Percentiles rank a stretch among this genome's conserved stretches.
Evolutionary conservation across 2,797 vertebrate species (phyloP).

Genomic region (Myotis myotis): DNA sequence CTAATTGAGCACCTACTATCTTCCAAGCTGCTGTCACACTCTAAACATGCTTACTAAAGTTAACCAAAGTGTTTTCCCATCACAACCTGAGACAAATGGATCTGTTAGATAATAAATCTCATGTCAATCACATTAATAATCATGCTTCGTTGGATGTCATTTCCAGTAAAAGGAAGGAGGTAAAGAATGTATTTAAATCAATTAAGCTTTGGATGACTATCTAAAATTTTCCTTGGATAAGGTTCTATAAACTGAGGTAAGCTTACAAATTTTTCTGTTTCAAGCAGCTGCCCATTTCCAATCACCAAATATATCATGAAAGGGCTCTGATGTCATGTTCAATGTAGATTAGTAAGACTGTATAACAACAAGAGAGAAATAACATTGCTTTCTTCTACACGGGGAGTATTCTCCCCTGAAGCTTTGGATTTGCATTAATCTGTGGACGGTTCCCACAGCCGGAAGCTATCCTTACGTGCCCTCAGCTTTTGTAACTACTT

Average conservation of each 20-base stretch:
- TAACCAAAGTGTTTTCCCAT: conserved; percentile 36
- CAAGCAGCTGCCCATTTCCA: neutral
- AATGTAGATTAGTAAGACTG: neutral
- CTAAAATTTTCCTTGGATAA: neutral
- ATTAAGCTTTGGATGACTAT: conserved; percentile 38
- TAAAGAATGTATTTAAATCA: conserved; percentile 30
- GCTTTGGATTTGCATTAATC: conserved; percentile 9
- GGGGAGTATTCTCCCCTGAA: neutral
- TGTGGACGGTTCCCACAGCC: conserved; percentile 25
- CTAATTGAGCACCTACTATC: conserved; percentile 17
- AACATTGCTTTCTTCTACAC: neutral
- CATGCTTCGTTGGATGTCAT: neutral
- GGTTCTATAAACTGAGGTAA: neutral
- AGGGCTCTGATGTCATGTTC: neutral
- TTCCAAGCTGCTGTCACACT: conserved; percentile 24
- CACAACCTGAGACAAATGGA: neutral
- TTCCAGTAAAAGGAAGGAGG: neutral
- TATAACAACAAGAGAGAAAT: neutral
- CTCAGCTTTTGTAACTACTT: conserved; percentile 66
- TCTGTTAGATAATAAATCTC: neutral
- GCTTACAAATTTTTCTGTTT: neutral
- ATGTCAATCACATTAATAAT: neutral
- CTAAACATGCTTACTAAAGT: conserved; percentile 27
- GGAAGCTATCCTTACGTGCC: conserved; percentile 62
- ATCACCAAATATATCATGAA: neutral